Base-by-base conservation (phyloP, 2,797 vertebrate species). In the Rhinella marina region DNA sequence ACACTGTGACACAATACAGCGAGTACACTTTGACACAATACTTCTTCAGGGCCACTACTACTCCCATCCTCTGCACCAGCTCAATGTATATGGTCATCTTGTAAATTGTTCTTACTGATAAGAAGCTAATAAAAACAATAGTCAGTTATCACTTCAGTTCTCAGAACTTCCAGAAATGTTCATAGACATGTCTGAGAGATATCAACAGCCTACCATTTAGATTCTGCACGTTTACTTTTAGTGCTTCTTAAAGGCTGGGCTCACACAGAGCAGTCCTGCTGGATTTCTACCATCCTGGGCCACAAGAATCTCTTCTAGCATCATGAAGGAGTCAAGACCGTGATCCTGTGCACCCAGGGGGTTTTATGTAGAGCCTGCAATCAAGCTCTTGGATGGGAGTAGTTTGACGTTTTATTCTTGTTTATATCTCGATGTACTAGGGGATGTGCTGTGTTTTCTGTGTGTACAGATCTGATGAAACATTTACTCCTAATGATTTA, bases 181-280 rank as follows among this genome's bases (percentile, higher is more conserved):
- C 2, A 27, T 11, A 41, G 41, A 41, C 41, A 41, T 41, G 13
- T 27, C 13, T 14, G 25, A 14, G 66, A 14, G 27, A 68, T 41
- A 17, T 75, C 4, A 73, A 7, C 66, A 21, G 2, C 19, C 17
- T n/a, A n/a, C 1, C 21, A n/a, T 50, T 75, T 12, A 50, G 6
- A 76, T 52, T 6, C 0, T 2, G 11, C 21, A 52, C 48, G 50
- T 76, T n/a, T n/a, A 12, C 73, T n/a, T 50, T 52, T 52, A 8
- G 27, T 13, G 3, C 25, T 27, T 11, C n/a, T 66, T 25, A 17
- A 19, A 48, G 19, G 1, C 41, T n/a, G 48, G 73, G 7, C 41
- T 73, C 73, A 76, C 73, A 52, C 73, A 48, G 73, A 11, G 73
- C 21, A 13, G 48, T 73, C 73, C 73, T 76, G 73, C 48, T 23